Base-by-base conservation (phyloP, 2,888 invertebrate genomes). In the Kuschelorhynchus macadamiae region DNA sequence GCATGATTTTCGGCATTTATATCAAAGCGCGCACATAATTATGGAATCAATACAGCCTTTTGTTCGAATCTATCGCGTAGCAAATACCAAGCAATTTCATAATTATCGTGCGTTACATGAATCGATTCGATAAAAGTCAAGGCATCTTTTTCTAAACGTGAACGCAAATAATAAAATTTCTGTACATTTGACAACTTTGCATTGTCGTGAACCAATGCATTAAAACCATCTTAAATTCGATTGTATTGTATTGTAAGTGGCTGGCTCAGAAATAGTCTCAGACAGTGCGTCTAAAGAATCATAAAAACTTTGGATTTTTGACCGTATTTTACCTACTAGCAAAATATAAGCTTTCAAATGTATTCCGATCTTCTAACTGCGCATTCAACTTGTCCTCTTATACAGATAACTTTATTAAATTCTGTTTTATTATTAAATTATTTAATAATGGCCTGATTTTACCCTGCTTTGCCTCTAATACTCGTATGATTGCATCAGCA, bases 11-110 rank as follows among this genome's bases (percentile, higher is more conserved):
- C 25, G 25, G 4, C 7, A 3, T 25, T 7, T 25, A 25, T 25
- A 73, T 72, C 11, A 75, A 39, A 2, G 73, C 62, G 9, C 67
- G 67, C n/a, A 76, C 42, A 52, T 75, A 74, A 41, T 60, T 71
- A 18, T 74, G 57, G 25, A 25, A n/a, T n/a, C 14, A 76, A 56
- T 5, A 72, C 25, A 3, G 42, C 25, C 53, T 70, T 67, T 25
- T 74, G 72, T 32, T 72, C 65, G 57, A 39, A 75, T 11, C 74
- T 55, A 14, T 74, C 64, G 16, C 39, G 49, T 42, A 75, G 49
- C 33, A 73, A 53, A 9, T 73, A 55, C 72, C 71, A 75, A 11
- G 74, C 70, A 32, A 63, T 62, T 47, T 36, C 20, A 53, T 74
- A 75, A 62, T 74, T 74, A 1, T 32, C 21, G 5, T 56, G 57